Base-by-base conservation (phyloP, 2,113 vertebrate species). In the Tenebrosternarchus preto region DNA sequence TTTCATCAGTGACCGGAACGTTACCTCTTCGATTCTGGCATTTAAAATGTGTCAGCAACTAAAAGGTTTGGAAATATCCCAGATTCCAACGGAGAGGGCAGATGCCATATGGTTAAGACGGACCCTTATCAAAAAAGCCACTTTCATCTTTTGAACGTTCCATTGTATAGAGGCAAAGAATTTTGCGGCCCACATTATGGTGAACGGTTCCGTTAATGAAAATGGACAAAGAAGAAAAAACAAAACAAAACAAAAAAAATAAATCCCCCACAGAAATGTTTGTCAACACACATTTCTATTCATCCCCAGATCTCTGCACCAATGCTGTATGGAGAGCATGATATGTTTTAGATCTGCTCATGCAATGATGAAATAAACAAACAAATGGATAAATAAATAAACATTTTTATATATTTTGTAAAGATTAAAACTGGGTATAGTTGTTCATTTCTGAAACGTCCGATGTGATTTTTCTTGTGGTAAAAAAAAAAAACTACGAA, bases 31-130 rank as follows among this genome's bases (percentile, higher is more conserved):
- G 16, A 69, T 82, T 80, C 72, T 85, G 83, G 80, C 80, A 84
- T 82, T 84, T 70, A 59, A n/a, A 79, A 75, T 68, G 50, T 61
- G 46, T 50, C 66, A 29, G 68, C 82, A 81, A 39, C 71, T 73
- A 80, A 80, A 75, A 80, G 36, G 68, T 82, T 73, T 83, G 63
- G 72, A 74, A 56, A 72, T 64, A 71, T 73, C 77, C 82, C 81
- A 85, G 83, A 80, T 80, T 85, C 86, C 80, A 81, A 79, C 57
- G 81, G 81, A 24, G 83, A 77, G 61, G 76, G 81, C 83, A 85
- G 76, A 77, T 84, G 86, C 73, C 83, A 77, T 81, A 46, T 55
- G 76, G 36, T 79, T 70, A 56, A 81, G 50, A 71, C 71, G 24
- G 76, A 36, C 50, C 24, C 50, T 68, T 55, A 63, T 73, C 75